Evolutionary conservation across 1,140 invertebrate genomes (phyloP).

Genomic region (Bombus superbus): DNA sequence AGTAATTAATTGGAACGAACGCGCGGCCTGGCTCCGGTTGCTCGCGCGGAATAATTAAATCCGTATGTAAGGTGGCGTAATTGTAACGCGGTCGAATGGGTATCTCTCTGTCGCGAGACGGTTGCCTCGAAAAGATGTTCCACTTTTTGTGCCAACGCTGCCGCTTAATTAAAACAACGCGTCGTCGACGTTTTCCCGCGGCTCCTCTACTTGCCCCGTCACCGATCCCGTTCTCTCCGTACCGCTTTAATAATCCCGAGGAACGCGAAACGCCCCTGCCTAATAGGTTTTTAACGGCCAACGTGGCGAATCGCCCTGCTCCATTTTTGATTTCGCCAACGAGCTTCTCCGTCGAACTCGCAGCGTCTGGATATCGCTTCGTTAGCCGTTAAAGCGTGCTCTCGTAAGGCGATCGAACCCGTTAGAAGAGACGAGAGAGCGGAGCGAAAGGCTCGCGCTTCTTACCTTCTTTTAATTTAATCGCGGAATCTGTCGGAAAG

Average conservation of each 20-base stretch:
- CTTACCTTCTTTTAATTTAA: too few relatives aligned
- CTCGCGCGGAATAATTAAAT: slow-evolving; percentile 57
- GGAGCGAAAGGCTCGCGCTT: too few relatives aligned
- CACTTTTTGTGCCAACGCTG: slow-evolving; percentile 8
- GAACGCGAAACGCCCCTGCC: not conserved
- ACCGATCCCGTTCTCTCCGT: not conserved
- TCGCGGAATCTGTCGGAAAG: too few relatives aligned
- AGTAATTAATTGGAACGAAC: slow-evolving; percentile 59
- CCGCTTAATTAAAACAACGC: slow-evolving; percentile 43
- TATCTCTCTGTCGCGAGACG: slow-evolving; percentile 15
- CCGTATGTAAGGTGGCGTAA: slow-evolving; percentile 55
- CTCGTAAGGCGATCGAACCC: too few relatives aligned
- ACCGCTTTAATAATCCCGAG: slow-evolving; percentile 41
- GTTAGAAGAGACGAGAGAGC: too few relatives aligned
- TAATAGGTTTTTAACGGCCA: not conserved
- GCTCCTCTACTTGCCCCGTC: not conserved
- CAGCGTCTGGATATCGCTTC: too few relatives aligned
- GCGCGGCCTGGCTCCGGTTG: not conserved
- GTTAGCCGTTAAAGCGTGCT: too few relatives aligned
- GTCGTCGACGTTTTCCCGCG: slow-evolving; percentile 14
- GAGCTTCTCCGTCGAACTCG: too few relatives aligned
- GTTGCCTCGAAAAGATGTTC: slow-evolving; percentile 45
- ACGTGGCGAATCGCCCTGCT: too few relatives aligned
- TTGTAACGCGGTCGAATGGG: slow-evolving; percentile 39
- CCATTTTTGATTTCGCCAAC: too few relatives aligned